Conservation (phyloP, 2,113 vertebrate genomes). For the Cynocephalus volans region DNA sequence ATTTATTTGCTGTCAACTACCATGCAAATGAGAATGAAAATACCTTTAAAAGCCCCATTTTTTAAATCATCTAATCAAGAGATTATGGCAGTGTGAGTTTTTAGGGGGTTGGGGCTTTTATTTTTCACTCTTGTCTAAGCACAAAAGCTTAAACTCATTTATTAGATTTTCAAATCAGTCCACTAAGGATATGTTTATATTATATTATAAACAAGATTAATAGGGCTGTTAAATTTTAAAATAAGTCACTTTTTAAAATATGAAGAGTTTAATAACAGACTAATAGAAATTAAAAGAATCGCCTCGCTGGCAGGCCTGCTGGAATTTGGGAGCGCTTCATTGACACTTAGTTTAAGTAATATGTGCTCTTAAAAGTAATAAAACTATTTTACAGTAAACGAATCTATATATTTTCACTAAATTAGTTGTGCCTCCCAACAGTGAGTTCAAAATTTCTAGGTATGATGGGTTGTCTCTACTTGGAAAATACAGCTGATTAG, state of each 20-base stretch:
- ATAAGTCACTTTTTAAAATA: conserved; percentile 28
- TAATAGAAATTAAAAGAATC: conserved; percentile 18
- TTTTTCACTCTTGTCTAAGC: not conserved
- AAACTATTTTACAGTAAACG: not conserved
- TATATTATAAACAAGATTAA: conserved; percentile 55
- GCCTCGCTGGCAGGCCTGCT: not conserved
- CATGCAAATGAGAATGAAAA: not conserved
- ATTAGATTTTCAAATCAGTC: conserved; percentile 13
- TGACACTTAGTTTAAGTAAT: conserved; percentile 17
- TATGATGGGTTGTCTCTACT: not conserved
- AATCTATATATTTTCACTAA: not conserved
- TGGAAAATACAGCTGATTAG: not conserved
- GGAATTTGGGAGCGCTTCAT: not conserved
- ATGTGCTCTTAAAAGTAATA: not conserved
- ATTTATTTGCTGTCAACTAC: not conserved
- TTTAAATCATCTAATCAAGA: conserved; percentile 7
- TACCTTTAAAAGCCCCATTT: not conserved
- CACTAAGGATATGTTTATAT: conserved; percentile 35
- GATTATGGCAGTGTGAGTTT: not conserved
- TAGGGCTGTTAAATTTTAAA: not conserved
- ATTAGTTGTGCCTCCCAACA: not conserved
- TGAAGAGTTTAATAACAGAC: not conserved
- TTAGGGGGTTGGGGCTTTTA: not conserved
- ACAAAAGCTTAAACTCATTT: conserved; percentile 30
- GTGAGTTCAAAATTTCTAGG: not conserved